A percentile compares a stretch with the other conserved stretches of the same genome.
Conservation (phyloP, 2,888 invertebrate genomes). For the Tiliacea aurago region DNA sequence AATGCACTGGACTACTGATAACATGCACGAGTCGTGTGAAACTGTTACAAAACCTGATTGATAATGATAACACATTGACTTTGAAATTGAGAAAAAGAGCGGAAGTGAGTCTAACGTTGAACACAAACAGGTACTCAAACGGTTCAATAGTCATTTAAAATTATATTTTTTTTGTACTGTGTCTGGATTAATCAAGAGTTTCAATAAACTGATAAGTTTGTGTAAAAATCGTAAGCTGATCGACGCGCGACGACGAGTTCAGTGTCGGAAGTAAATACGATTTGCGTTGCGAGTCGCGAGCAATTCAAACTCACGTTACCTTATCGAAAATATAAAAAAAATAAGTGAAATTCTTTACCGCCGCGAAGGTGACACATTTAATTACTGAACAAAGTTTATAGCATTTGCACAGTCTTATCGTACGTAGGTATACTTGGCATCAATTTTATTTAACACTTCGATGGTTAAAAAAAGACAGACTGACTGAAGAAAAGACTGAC, state of each 20-base stretch:
- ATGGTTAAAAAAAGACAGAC: background rate
- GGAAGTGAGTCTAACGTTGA: conserved; percentile 8
- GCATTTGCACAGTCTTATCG: conserved; percentile 9
- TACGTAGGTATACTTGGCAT: background rate
- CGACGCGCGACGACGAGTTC: background rate
- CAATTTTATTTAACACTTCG: background rate
- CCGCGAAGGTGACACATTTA: conserved; percentile 11
- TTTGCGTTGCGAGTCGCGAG: background rate
- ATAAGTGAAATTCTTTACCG: conserved; percentile 1
- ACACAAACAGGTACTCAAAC: conserved; percentile 8
- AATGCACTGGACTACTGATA: conserved; percentile 10
- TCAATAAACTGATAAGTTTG: background rate
- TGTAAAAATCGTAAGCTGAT: conserved; percentile 3
- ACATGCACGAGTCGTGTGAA: conserved; percentile 19
- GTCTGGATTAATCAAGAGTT: background rate
- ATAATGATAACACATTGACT: conserved; percentile 28
- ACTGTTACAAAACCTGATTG: conserved; percentile 33
- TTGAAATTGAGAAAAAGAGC: conserved; percentile 34
- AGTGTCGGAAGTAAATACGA: conserved; percentile 13
- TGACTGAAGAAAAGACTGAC: too few relatives aligned
- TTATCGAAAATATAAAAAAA: background rate
- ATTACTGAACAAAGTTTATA: conserved; percentile 13
- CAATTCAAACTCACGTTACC: conserved; percentile 7
- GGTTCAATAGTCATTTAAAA: background rate
- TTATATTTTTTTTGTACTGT: background rate